These are phyloP conservation scores for Deilephila porcellus DNA, from an alignment of 2,888 invertebrate species.

Conservation along the genomic window DNA sequence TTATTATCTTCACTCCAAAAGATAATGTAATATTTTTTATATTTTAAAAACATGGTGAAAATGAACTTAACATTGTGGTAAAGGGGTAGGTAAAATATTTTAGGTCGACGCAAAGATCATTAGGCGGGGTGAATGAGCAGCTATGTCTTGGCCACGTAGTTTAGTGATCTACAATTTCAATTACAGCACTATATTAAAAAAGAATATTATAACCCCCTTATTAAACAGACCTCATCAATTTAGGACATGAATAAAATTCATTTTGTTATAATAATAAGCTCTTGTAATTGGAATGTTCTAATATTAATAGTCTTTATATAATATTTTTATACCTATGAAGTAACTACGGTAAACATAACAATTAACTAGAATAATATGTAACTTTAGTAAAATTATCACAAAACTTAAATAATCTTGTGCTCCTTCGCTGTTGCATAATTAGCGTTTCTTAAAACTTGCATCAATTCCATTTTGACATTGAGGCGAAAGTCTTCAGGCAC, in stretches of 20 bases:
- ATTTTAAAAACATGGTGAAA: too few relatives aligned
- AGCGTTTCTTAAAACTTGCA: constrained; percentile 75
- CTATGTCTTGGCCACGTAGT: too few relatives aligned
- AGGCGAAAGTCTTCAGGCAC: constrained; percentile 70
- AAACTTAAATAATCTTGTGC: constrained; percentile 54
- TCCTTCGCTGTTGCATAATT: constrained; percentile 57
- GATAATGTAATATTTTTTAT: too few relatives aligned
- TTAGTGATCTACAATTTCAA: too few relatives aligned
- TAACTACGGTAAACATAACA: constrained; percentile 14
- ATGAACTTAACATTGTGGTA: too few relatives aligned
- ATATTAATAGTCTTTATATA: constrained; percentile 11
- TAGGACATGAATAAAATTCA: neutral
- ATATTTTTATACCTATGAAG: neutral
- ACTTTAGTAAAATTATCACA: neutral
- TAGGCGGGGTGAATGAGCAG: too few relatives aligned
- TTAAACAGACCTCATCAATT: neutral
- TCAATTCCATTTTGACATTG: constrained; percentile 75
- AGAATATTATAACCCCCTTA: too few relatives aligned
- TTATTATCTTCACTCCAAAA: too few relatives aligned
- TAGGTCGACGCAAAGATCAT: too few relatives aligned
- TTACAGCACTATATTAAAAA: too few relatives aligned
- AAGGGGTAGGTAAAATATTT: too few relatives aligned
- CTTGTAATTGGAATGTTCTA: constrained; percentile 14
- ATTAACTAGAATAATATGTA: neutral
- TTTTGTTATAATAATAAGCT: neutral